Percentiles rank a stretch among this genome's conserved stretches.
Conservation (phyloP, 2,113 vertebrate genomes). For the Aix galericulata region DNA sequence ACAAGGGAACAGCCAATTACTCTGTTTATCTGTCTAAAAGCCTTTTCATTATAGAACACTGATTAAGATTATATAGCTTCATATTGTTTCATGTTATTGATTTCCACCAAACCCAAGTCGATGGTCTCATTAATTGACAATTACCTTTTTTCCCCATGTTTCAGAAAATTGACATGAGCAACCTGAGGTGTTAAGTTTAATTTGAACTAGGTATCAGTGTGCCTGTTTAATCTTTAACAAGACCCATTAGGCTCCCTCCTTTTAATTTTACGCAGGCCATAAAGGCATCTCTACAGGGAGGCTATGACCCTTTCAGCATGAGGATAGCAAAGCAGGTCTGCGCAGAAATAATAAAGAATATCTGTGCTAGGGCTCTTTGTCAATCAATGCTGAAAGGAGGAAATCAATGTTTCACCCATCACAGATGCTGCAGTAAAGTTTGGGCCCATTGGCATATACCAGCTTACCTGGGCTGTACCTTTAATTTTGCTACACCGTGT, state of each 20-base stretch:
- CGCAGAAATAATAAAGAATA: conserved; percentile 40
- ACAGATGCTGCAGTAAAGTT: neutral
- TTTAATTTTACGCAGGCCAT: conserved; percentile 51
- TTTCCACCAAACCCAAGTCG: conserved; percentile 60
- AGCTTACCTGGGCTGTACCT: neutral
- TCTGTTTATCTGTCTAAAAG: conserved; percentile 67
- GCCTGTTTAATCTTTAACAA: conserved; percentile 74
- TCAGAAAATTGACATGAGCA: conserved; percentile 70
- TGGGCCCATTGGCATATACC: neutral
- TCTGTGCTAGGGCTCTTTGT: neutral
- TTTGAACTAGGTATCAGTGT: conserved; percentile 56
- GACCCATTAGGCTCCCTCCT: conserved; percentile 35
- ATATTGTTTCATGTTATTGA: conserved; percentile 76
- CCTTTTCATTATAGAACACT: conserved; percentile 59
- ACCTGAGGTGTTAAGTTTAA: conserved; percentile 72
- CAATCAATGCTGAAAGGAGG: neutral
- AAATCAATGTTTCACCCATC: conserved; percentile 41
- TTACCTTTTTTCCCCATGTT: conserved; percentile 76
- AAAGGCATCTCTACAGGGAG: conserved; percentile 12
- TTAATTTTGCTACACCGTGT: neutral
- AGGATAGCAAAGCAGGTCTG: neutral
- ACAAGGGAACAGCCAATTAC: conserved; percentile 76
- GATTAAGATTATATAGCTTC: conserved; percentile 69
- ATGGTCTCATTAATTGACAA: conserved; percentile 80
- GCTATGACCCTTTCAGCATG: conserved; percentile 2